Percentiles rank a stretch among this genome's conserved stretches.
Conservation (phyloP, 2,797 vertebrate species). For the Mastacembelus armatus region DNA sequence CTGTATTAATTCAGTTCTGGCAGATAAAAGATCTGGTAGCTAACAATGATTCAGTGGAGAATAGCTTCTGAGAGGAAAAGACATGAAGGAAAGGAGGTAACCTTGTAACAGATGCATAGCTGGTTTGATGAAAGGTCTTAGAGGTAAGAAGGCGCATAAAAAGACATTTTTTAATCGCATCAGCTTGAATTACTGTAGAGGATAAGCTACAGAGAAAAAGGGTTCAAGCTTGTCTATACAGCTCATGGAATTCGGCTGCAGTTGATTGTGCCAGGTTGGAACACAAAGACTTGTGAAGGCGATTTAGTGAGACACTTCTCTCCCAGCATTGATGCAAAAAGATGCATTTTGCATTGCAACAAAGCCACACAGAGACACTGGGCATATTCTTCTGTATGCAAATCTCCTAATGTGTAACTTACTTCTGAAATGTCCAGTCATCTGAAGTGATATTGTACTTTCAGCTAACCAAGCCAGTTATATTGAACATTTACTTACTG, state of each 20-base stretch:
- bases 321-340: constrained; percentile 17
- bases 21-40: constrained; percentile 80
- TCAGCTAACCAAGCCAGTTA: background rate
- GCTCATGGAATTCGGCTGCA: constrained; percentile 61
- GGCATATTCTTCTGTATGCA: too few relatives aligned
- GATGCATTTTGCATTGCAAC: constrained; percentile 30
- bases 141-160: constrained; percentile 72
- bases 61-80: constrained; percentile 52
- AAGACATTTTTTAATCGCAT: constrained; percentile 80
- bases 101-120: constrained; percentile 80
- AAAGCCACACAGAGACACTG: constrained; percentile 24
- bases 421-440: background rate
- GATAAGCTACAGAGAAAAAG: constrained; percentile 64
- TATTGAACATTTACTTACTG: too few relatives aligned
- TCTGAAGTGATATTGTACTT: background rate
- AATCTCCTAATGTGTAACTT: too few relatives aligned
- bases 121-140: constrained; percentile 73
- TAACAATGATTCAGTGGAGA: constrained; percentile 82
- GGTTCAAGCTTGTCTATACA: constrained; percentile 58
- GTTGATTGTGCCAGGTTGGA: constrained; percentile 50
- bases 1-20: constrained; percentile 83
- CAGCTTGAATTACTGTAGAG: constrained; percentile 77
- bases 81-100: constrained; percentile 75
- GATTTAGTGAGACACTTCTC: constrained; percentile 47
- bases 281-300: constrained; percentile 49